Percentiles rank a stretch among this genome's conserved stretches.
Conservation (phyloP, 2,888 invertebrate genomes). For the Tigriopus californicus region DNA sequence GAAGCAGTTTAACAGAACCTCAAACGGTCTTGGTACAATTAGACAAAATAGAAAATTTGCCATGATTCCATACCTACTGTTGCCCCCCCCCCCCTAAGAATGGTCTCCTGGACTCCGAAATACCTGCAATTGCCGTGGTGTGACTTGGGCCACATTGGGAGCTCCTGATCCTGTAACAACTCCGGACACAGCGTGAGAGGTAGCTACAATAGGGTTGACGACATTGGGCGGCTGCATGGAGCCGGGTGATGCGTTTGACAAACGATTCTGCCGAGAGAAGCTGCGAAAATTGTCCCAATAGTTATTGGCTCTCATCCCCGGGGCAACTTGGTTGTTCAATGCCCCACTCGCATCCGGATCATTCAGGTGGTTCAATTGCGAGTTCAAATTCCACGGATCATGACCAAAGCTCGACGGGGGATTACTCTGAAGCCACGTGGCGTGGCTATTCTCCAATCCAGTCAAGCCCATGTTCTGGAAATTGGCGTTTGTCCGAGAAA, state of each 20-base stretch:
- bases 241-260: conserved; percentile 25
- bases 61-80: background rate
- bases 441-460: no score
- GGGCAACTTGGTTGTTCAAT: conserved; percentile 72
- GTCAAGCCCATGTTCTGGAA: no score
- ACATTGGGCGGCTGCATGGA: background rate
- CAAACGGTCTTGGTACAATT: no score
- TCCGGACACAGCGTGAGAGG: no score
- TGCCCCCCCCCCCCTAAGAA: background rate
- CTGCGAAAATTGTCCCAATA: conserved; percentile 83
- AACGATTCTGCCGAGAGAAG: conserved; percentile 69
- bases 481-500: no score
- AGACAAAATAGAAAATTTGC: no score
- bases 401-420: no score
- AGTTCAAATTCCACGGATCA: no score
- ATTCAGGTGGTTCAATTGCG: no score
- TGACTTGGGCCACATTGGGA: background rate
- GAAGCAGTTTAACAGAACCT: no score
- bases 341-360: conserved; percentile 25
- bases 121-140: background rate
- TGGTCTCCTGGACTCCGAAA: background rate
- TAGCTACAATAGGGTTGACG: background rate
- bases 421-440: no score
- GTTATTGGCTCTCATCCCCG: conserved; percentile 74
- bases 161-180: no score